phyloP scores from a whole-genome alignment of 2,888 invertebrate species.

The Ctena decussata region DNA sequence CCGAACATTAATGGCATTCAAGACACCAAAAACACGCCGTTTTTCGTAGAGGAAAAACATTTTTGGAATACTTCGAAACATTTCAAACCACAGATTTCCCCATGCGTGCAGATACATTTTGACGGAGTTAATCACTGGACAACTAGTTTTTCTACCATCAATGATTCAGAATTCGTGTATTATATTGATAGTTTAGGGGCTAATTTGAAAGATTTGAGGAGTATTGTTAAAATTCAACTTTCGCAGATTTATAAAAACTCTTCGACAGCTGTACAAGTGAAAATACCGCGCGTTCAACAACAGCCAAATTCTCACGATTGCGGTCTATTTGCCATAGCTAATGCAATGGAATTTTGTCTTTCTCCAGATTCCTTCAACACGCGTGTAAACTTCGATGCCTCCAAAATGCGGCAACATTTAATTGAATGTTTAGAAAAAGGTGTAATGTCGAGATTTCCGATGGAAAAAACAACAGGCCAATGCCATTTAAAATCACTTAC shows the following conservation, averaged over 20 bases:
- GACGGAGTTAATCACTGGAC: neutral
- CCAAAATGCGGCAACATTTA: neutral
- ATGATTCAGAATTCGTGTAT: neutral
- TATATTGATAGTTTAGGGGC: neutral
- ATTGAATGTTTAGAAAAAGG: neutral
- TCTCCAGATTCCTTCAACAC: neutral
- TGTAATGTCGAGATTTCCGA: neutral
- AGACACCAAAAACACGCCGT: slow-evolving; percentile 4
- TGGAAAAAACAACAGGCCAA: neutral
- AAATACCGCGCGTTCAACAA: neutral
- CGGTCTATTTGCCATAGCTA: neutral
- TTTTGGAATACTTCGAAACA: neutral
- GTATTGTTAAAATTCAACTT: neutral
- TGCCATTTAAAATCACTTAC: neutral
- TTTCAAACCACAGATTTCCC: neutral
- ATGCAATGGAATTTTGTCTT: neutral
- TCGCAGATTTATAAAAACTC: neutral
- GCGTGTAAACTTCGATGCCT: neutral
- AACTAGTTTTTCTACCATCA: neutral
- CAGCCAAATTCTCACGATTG: neutral
- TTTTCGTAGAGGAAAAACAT: neutral
- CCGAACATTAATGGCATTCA: neutral
- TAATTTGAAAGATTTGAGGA: neutral
- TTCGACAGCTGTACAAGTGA: neutral
- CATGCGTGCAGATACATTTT: neutral